These are phyloP conservation scores for Epinephelus coioides DNA, from an alignment of 2,797 vertebrate species.

Conservation along the genomic window DNA sequence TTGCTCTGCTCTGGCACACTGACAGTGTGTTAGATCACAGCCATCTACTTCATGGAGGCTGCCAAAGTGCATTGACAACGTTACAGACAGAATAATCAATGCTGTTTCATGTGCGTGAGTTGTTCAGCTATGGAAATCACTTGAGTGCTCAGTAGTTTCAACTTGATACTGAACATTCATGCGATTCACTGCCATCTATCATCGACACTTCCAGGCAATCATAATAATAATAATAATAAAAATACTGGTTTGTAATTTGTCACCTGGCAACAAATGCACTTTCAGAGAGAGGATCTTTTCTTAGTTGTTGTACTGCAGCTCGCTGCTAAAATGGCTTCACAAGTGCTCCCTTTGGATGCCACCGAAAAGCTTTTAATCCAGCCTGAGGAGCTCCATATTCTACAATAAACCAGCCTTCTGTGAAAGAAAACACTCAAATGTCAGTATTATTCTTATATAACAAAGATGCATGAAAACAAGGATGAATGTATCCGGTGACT, in stretches of 20 bases:
- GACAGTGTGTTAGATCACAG: slow-evolving; percentile 31
- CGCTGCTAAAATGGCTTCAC: slow-evolving; percentile 14
- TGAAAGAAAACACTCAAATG: neutral
- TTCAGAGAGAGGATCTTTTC: slow-evolving; percentile 23
- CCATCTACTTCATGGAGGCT: slow-evolving; percentile 27
- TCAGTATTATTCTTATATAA: neutral
- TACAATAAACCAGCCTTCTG: slow-evolving; percentile 11
- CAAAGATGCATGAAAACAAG: neutral
- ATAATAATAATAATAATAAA: neutral
- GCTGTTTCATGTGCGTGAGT: slow-evolving; percentile 27
- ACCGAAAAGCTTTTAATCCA: slow-evolving; percentile 45
- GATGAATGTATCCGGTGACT: neutral
- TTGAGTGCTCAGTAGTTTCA: slow-evolving; percentile 22
- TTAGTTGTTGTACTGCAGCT: slow-evolving; percentile 1
- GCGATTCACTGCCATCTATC: neutral
- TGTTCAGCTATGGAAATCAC: slow-evolving; percentile 25
- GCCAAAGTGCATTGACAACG: slow-evolving; percentile 48
- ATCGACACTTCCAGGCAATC: slow-evolving; percentile 20
- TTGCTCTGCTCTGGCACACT: slow-evolving; percentile 25
- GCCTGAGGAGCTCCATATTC: slow-evolving; percentile 10
- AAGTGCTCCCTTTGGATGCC: slow-evolving; percentile 33
- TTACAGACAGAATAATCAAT: slow-evolving; percentile 55
- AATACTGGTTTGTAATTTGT: slow-evolving; percentile 20
- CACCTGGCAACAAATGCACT: slow-evolving; percentile 45
- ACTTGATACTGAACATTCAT: neutral